Conservation (phyloP, 2,888 invertebrate species). For the Chrysotoxum bicinctum region DNA sequence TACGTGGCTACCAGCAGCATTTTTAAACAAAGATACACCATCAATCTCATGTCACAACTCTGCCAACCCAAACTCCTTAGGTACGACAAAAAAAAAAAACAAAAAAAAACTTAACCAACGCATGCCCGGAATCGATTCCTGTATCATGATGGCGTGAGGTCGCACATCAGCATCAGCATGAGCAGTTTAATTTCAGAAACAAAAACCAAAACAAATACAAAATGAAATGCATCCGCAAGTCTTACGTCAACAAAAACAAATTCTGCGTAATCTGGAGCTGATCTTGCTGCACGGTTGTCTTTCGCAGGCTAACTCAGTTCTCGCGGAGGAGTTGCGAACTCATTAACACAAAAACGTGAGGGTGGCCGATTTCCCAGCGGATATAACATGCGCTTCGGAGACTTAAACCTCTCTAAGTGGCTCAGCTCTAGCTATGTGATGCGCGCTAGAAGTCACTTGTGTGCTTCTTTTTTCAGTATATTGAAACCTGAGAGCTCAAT, state of each 20-base stretch:
- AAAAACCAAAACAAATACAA: background rate
- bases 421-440: background rate
- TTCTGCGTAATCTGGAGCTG: constrained; percentile 72
- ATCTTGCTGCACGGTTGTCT: constrained; percentile 59
- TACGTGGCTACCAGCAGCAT: no score
- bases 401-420: constrained; percentile 34
- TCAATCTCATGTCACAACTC: constrained; percentile 47
- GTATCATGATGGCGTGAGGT: constrained; percentile 71
- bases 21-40: background rate
- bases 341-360: constrained; percentile 73
- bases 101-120: constrained; percentile 51
- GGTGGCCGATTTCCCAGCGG: constrained; percentile 65
- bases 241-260: constrained; percentile 69
- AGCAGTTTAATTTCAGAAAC: background rate
- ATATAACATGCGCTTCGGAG: constrained; percentile 25
- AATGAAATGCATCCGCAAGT: constrained; percentile 46
- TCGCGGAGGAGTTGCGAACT: constrained; percentile 64
- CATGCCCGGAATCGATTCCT: constrained; percentile 42
- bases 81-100: background rate
- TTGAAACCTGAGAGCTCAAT: constrained; percentile 60
- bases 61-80: background rate
- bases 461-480: constrained; percentile 4
- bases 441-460: constrained; percentile 15
- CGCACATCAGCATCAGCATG: constrained; percentile 59
- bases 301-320: constrained; percentile 12